Base-by-base conservation (phyloP, 2,888 invertebrate species). In the Oligia strigilis region DNA sequence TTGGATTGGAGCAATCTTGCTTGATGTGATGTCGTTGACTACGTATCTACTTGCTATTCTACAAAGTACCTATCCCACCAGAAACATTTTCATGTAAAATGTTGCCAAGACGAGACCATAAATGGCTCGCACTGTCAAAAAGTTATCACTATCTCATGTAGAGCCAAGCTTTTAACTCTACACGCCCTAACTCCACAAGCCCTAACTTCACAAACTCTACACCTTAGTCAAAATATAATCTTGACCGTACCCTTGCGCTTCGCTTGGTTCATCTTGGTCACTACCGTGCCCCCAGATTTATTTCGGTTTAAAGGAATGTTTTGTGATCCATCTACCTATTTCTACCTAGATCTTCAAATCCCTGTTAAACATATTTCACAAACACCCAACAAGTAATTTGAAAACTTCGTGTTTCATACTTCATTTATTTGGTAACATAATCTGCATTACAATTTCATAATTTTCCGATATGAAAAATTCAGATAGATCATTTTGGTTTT, bases 1-100 rank as follows among this genome's bases (percentile, higher is more conserved):
- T 90, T 79, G 77, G 76, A 83, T 82, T 80, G 49, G 78, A 81
- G 78, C 46, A 82, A 76, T 82, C 70, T 62, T 23, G 19, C 55
- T 71, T 77, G 66, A 66, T 75, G 55, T n/a, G 23, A 29, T 72
- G 64, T 40, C 69, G 52, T 60, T 62, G 71, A 4, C 40, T 40
- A 40, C n/a, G 14, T 49, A 29, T 29, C 29, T 29, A 13, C 8
- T 29, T 46, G 4, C 0, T 43, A 8, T 77, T 43, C 8, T 36
- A 40, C 29, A 29, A 29, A 6, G 11, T 49, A 64, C 9, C 3
- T 9, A 75, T 40, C 40, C 40, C 40, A 40, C 40, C 40, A 40
- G 3, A 40, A 40, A 40, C 40, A 40, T 40, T 40, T 40, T 40
- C 40, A 40, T 40, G 4, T 40, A 40, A 40, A 40, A 4, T 40